phyloP scores from a whole-genome alignment of 2,113 vertebrate species.

The Aldabrachelys gigantea region DNA sequence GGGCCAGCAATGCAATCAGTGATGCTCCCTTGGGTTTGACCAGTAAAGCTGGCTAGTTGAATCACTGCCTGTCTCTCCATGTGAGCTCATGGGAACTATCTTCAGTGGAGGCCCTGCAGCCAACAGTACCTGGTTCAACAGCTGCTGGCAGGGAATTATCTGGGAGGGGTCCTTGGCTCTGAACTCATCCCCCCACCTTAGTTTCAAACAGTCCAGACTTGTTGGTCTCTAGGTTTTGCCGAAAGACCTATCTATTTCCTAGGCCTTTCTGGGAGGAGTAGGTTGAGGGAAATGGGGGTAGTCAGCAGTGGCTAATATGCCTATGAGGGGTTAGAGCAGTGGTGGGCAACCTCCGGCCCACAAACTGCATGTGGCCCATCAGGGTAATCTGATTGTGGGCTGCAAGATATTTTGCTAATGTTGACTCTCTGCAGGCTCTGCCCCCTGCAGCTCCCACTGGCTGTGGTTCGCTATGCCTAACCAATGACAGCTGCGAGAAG shows the following conservation, averaged over 20 bases:
- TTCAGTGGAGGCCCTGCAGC: background rate
- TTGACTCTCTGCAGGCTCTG: too few species aligned
- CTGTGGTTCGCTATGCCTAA: too few species aligned
- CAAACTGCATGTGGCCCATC: too few species aligned
- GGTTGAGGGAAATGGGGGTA: background rate
- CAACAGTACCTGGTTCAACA: background rate
- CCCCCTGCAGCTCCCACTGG: too few species aligned
- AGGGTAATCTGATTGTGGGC: too few species aligned
- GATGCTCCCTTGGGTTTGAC: background rate
- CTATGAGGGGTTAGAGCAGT: background rate
- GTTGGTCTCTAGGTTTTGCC: background rate
- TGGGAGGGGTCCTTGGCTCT: background rate
- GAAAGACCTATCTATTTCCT: rapidly evolving
- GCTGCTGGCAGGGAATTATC: conserved; percentile 38
- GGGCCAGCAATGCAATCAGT: background rate
- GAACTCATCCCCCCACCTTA: background rate
- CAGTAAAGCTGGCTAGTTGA: background rate
- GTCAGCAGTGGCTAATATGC: background rate
- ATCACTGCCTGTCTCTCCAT: background rate
- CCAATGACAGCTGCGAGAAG: too few species aligned
- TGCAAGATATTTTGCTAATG: too few species aligned
- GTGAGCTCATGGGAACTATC: conserved; percentile 1
- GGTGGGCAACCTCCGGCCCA: too few species aligned
- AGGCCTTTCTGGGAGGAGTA: background rate
- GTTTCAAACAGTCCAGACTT: background rate